A percentile compares a stretch with the other conserved stretches of the same genome.
Conservation (phyloP, 2,113 vertebrate species). For the pig (Sus scrofa) region T2T-Sscrofa CM000814.6:8155001-8155500, state of each 20-base stretch:
- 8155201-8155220: no score
- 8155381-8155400: background rate
- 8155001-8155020: no score
- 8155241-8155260: background rate
- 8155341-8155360: background rate
- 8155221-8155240: no score
- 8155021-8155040: no score
- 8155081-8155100: no score
- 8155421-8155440: conserved; percentile 8
- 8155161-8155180: no score
- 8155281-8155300: background rate
- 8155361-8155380: background rate
- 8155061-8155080: no score
- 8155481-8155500: background rate
- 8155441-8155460: background rate
- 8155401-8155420: background rate
- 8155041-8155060: no score
- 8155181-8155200: no score
- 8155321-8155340: background rate
- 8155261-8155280: background rate
- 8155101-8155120: no score
- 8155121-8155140: no score
- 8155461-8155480: background rate
- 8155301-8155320: background rate
- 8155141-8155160: no score